Percentiles rank a stretch among this genome's conserved stretches.
These are phyloP conservation scores for Chaenogobius annularis DNA, from an alignment of 2,113 vertebrate genomes.

Conservation along the genomic window DNA sequence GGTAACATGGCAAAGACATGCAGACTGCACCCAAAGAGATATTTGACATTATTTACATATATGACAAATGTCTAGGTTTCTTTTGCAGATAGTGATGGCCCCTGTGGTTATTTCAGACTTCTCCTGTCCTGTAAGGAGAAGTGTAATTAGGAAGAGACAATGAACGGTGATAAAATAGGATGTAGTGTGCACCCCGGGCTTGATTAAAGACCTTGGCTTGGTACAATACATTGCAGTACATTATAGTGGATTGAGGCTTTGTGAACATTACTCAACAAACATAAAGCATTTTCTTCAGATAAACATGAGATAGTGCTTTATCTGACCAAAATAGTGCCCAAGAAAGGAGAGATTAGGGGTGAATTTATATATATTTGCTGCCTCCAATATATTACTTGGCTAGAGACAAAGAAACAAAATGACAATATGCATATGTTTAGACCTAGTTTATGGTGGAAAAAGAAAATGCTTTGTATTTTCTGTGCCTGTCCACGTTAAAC, in stretches of 20 bases:
- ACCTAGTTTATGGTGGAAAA: no score
- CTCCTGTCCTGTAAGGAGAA: constrained; percentile 3
- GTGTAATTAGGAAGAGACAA: constrained; percentile 4
- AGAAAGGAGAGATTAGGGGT: constrained; percentile 49
- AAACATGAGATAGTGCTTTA: constrained; percentile 36
- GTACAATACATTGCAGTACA: constrained; percentile 5
- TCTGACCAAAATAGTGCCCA: constrained; percentile 32
- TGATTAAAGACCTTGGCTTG: constrained; percentile 10
- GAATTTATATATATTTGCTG: constrained; percentile 37
- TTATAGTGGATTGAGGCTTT: constrained; percentile 5
- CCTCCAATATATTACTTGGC: constrained; percentile 13
- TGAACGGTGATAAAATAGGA: constrained; percentile 4
- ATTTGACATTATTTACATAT: background rate
- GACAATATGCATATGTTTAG: constrained; percentile 12
- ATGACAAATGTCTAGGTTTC: background rate
- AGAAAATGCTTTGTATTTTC: no score
- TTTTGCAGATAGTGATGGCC: background rate
- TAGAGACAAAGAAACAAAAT: constrained; percentile 44
- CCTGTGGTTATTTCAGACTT: background rate
- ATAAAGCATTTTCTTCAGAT: constrained; percentile 35
- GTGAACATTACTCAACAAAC: constrained; percentile 9
- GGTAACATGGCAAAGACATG: no score
- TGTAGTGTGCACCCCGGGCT: background rate
- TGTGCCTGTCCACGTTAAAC: no score
- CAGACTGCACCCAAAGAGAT: background rate